phyloP scores from a whole-genome alignment of 2,888 invertebrate genomes.

The Notocelia uddmanniana region DNA sequence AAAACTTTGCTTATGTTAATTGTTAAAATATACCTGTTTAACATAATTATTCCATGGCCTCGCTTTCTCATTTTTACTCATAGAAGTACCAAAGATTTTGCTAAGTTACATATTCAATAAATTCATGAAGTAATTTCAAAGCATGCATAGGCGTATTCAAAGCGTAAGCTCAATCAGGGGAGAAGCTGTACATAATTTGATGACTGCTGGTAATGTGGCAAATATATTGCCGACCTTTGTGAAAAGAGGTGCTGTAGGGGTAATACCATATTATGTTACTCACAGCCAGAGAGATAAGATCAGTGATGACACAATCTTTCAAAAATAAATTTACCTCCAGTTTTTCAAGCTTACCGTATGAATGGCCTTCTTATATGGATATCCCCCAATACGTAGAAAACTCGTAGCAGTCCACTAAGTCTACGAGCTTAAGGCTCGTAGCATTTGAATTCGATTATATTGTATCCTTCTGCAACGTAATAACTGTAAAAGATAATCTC shows the following conservation, averaged over 20 bases:
- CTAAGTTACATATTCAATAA: not conserved
- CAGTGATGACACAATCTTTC: too few species aligned
- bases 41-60: slow-evolving; percentile 3
- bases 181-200: not conserved
- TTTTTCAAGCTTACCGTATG: not conserved
- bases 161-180: not conserved
- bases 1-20: slow-evolving; percentile 40
- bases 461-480: not conserved
- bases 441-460: slow-evolving; percentile 18
- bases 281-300: too few species aligned
- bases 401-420: not conserved
- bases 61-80: slow-evolving; percentile 4
- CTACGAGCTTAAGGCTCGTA: slow-evolving; percentile 4
- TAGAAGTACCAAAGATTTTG: not conserved
- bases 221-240: not conserved
- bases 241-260: too few species aligned
- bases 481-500: slow-evolving; percentile 8
- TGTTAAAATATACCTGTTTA: slow-evolving; percentile 36
- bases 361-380: not conserved
- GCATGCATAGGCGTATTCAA: too few species aligned
- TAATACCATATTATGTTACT: too few species aligned
- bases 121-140: too few species aligned
- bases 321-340: too few species aligned
- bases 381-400: not conserved
- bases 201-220: not conserved